phyloP scores from a whole-genome alignment of 2,888 invertebrate species.

The Julus scandinavius region DNA sequence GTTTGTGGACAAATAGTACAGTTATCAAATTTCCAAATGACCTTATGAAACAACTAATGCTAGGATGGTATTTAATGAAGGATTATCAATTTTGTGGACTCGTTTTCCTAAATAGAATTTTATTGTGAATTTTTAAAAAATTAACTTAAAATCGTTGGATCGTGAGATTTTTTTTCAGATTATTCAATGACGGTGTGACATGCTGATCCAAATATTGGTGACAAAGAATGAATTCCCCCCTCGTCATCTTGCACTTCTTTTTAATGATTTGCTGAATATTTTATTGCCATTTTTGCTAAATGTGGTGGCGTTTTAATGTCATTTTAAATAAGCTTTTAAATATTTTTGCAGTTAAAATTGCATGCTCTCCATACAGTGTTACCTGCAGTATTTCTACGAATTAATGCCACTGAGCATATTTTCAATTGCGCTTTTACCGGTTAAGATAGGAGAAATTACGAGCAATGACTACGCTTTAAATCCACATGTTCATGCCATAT shows the following conservation, averaged over 20 bases:
- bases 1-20: slow-evolving; percentile 73
- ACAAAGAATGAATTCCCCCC: neutral
- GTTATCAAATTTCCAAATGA: slow-evolving; percentile 50
- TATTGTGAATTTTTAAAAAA: slow-evolving; percentile 9
- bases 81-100: slow-evolving; percentile 29
- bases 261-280: slow-evolving; percentile 5
- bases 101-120: slow-evolving; percentile 44
- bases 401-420: neutral
- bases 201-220: neutral
- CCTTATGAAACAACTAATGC: slow-evolving; percentile 49
- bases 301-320: slow-evolving; percentile 21
- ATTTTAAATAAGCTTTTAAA: slow-evolving; percentile 25
- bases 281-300: slow-evolving; percentile 1
- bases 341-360: neutral
- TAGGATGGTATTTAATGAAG: slow-evolving; percentile 49
- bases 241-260: slow-evolving; percentile 1
- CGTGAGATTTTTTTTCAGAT: neutral
- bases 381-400: slow-evolving; percentile 7
- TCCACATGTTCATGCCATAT: neutral
- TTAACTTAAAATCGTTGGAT: slow-evolving; percentile 21
- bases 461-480: neutral
- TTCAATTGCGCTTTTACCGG: neutral
- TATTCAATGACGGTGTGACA: neutral
- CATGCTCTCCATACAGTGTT: neutral
- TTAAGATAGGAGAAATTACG: neutral